phyloP scores from a whole-genome alignment of 2,113 vertebrate genomes.

The Stomatorhinus ivindoensis region DNA sequence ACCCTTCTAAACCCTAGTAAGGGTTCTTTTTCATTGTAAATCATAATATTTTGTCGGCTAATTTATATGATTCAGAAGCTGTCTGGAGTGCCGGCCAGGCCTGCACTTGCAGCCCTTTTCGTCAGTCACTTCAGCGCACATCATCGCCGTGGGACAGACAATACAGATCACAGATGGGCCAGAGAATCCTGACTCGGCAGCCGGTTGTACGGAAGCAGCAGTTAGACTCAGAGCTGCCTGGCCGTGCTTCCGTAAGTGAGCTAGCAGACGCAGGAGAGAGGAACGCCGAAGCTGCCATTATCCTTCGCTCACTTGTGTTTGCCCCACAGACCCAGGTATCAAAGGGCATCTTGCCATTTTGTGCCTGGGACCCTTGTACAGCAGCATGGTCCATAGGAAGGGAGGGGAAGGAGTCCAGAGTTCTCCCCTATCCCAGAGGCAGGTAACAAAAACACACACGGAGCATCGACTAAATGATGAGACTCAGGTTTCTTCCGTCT shows the following conservation, averaged over 20 bases:
- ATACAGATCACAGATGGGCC: not conserved
- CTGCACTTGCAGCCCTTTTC: not conserved
- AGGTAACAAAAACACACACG: conserved; percentile 16
- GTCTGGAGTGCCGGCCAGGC: not conserved
- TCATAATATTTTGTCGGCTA: not conserved
- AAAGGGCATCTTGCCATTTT: not conserved
- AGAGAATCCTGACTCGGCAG: not conserved
- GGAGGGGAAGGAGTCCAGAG: not conserved
- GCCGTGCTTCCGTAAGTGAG: not conserved
- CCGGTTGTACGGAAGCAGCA: not conserved
- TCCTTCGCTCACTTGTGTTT: not conserved
- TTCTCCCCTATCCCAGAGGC: not conserved
- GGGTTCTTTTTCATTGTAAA: not conserved
- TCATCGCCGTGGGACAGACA: not conserved
- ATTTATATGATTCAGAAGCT: not conserved
- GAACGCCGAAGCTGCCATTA: not conserved
- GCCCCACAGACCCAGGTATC: not conserved
- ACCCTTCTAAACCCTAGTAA: no score
- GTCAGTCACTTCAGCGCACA: not conserved
- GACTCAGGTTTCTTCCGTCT: conserved; percentile 18
- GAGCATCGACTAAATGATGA: not conserved
- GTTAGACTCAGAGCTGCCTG: not conserved
- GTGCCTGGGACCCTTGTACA: not conserved
- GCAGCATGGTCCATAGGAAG: not conserved
- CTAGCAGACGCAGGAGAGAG: not conserved